Base-by-base conservation (phyloP, 2,113 vertebrate species). In the Pelodiscus sinensis region DNA sequence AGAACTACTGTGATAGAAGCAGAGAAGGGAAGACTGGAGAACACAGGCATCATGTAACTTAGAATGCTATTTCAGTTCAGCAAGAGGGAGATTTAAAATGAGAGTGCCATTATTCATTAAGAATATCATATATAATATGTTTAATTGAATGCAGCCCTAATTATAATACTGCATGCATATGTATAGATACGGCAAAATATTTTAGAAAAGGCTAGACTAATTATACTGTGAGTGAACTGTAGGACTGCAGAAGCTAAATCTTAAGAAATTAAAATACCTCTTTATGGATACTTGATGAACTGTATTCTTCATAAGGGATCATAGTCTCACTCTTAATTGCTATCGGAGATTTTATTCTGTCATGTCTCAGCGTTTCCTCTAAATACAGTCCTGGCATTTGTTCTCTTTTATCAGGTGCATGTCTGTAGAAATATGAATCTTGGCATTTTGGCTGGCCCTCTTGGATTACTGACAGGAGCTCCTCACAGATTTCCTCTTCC, bases 181-280 rank as follows among this genome's bases (percentile, higher is more conserved):
- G 85, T 87, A 78, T 3, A 78, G 54, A 92, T 56, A 82, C 82
- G 94, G 31, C 90, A 77, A 65, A 77, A 84, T 85, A 27, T 50
- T 25, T 77, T 50, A 77, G 3, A 27, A 94, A 25, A 56, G 35
- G 77, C 81, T 65, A 89, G 51, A 91, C 78, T 71, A 94, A 52
- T 88, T 92, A 65, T 31, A 88, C 14, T 55, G 54, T 73, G 55
- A 86, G 79, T 90, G 85, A 85, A 31, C 86, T 88, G 83, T 14
- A 35, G 93, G 52, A 88, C 55, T 54, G 21, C 13, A 91, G 75
- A 81, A 90, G 82, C 91, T 94, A 92, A 78, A 54, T 91, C 83
- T 96, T 87, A 86, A 80, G 82, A 93, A 87, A 89, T 86, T 86
- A 84, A 97, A 97, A 98, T 99, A 99, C 99, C 99, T 99, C 97